phyloP scores from a whole-genome alignment of 2,888 invertebrate species.

The Diarsia brunnea region DNA sequence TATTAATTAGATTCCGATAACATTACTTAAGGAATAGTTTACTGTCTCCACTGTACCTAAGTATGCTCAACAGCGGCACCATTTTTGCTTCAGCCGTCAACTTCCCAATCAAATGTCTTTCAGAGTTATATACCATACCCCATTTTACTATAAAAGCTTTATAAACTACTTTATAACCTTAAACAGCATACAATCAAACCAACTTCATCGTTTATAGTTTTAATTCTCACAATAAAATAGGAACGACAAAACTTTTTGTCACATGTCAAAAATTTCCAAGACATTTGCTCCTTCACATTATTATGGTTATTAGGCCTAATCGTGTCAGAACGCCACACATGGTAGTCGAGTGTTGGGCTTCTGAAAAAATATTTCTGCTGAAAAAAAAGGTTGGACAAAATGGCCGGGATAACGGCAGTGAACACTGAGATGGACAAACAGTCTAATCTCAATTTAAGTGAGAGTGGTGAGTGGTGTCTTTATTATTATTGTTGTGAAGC shows the following conservation, averaged over 20 bases:
- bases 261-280: constrained; percentile 46
- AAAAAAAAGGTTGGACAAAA: constrained; percentile 9
- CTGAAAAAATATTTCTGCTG: not conserved
- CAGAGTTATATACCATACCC: not conserved
- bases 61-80: no score
- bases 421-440: constrained; percentile 49
- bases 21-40: not conserved
- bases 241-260: constrained; percentile 36
- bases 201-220: constrained; percentile 42
- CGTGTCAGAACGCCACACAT: constrained; percentile 59
- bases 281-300: constrained; percentile 50
- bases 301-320: constrained; percentile 63
- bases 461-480: constrained; percentile 55
- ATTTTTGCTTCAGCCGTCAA: not conserved
- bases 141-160: constrained; percentile 15
- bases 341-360: constrained; percentile 58
- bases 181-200: constrained; percentile 20
- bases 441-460: constrained; percentile 14
- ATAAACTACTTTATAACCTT: constrained; percentile 22
- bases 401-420: not conserved
- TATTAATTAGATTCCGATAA: not conserved
- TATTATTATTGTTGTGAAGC: not conserved
- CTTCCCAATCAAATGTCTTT: not conserved
- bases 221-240: constrained; percentile 44
- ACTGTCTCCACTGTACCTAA: not conserved